These are phyloP conservation scores for Emydoidea blandingii DNA, from an alignment of 2,797 vertebrate species.

Conservation along the genomic window DNA sequence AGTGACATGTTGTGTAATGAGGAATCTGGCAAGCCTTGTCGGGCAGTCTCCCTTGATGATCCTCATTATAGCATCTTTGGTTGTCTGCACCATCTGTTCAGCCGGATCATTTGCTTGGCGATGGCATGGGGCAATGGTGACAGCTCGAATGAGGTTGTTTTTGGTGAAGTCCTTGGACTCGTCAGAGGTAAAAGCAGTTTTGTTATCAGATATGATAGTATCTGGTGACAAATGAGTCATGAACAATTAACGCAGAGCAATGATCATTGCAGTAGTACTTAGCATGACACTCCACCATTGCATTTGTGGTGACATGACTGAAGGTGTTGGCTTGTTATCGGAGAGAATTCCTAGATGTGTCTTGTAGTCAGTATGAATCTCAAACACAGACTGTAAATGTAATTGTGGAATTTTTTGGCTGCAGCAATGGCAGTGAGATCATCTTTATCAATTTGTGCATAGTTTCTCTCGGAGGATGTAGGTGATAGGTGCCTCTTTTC, in stretches of 20 bases:
- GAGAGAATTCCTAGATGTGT: background rate
- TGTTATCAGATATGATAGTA: background rate
- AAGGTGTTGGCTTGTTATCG: background rate
- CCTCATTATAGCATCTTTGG: background rate
- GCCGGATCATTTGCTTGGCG: background rate
- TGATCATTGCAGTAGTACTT: background rate
- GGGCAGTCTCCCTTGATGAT: background rate
- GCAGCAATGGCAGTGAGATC: background rate
- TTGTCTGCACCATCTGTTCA: conserved; percentile 9
- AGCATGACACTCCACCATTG: background rate
- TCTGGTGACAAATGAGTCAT: background rate
- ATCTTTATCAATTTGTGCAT: background rate
- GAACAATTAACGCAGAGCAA: background rate
- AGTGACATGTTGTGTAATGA: background rate
- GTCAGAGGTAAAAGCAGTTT: background rate
- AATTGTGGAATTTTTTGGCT: background rate
- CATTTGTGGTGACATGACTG: background rate
- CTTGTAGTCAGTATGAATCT: background rate
- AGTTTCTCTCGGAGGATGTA: conserved; percentile 36
- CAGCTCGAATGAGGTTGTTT: background rate
- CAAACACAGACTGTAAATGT: background rate
- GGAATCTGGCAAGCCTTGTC: background rate
- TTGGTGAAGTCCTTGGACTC: background rate
- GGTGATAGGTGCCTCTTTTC: conserved; percentile 26
- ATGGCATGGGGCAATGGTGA: background rate